These are phyloP conservation scores for Pachyramphus minor DNA, from an alignment of 2,113 vertebrate species.

Conservation along the genomic window DNA sequence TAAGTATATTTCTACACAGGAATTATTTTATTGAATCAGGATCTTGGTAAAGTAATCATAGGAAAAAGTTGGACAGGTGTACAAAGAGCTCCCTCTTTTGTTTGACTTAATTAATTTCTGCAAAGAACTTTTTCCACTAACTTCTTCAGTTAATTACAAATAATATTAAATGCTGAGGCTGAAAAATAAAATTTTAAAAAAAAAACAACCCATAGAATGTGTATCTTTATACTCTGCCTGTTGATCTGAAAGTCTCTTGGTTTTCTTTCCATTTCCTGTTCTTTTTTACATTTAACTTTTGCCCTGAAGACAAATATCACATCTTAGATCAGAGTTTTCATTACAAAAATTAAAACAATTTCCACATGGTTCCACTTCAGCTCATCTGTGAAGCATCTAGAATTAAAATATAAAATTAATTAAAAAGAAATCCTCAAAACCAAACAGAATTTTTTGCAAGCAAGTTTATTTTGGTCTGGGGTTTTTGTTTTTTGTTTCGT, in stretches of 20 bases:
- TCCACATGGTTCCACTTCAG: not conserved
- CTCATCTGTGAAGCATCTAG: not conserved
- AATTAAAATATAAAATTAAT: not conserved
- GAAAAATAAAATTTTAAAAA: not conserved
- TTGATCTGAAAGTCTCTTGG: not conserved
- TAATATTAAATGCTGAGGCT: not conserved
- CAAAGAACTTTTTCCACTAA: not conserved
- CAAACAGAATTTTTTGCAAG: not conserved
- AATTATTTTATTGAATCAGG: not conserved
- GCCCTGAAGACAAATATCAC: not conserved
- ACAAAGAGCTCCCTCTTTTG: conserved; percentile 18
- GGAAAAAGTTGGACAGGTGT: not conserved
- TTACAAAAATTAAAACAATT: not conserved
- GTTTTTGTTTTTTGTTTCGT: too few species aligned
- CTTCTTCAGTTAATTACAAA: not conserved
- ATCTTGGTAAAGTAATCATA: not conserved
- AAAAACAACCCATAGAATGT: not conserved
- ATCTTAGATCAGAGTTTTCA: not conserved
- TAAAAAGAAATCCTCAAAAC: not conserved
- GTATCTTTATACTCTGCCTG: not conserved
- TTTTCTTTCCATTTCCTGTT: not conserved
- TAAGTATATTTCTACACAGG: not conserved
- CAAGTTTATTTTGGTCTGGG: not conserved
- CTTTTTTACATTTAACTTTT: not conserved
- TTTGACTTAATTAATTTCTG: not conserved